phyloP scores from a whole-genome alignment of 2,888 invertebrate genomes.

The Pristionchus mayeri region DNA sequence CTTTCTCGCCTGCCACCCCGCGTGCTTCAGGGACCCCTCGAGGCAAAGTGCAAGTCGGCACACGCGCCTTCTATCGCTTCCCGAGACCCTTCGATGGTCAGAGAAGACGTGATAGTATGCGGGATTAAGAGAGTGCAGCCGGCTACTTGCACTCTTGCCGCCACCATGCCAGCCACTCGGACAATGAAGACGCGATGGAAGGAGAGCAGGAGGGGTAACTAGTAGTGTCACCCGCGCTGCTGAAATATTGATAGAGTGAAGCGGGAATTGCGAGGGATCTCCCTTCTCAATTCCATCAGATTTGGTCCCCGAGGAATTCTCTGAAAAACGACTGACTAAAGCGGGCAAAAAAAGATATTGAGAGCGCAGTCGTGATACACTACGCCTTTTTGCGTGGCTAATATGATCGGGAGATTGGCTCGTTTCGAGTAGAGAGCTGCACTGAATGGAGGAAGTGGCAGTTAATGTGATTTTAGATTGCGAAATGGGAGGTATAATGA shows the following conservation, averaged over 20 bases:
- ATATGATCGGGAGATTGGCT: neutral
- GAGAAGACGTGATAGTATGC: neutral
- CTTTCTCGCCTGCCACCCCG: neutral
- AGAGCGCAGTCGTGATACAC: neutral
- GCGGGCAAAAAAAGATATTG: too few relatives aligned
- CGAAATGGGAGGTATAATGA: neutral
- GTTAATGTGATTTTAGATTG: neutral
- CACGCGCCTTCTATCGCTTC: neutral
- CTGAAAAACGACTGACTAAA: too few relatives aligned
- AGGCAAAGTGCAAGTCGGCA: neutral
- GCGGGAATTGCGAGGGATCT: too few relatives aligned
- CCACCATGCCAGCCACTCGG: neutral
- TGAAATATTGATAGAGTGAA: too few relatives aligned
- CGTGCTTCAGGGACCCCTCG: neutral
- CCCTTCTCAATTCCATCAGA: too few relatives aligned
- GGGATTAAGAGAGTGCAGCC: neutral
- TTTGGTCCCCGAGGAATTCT: too few relatives aligned
- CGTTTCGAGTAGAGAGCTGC: neutral
- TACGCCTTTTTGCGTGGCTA: constrained; percentile 6
- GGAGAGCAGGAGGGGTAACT: neutral
- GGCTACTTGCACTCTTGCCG: neutral
- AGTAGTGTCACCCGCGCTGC: neutral
- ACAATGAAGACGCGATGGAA: neutral
- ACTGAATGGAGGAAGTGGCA: neutral
- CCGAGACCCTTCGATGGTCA: neutral